phyloP scores from a whole-genome alignment of 2,888 invertebrate genomes.

The Endomychus coccineus region DNA sequence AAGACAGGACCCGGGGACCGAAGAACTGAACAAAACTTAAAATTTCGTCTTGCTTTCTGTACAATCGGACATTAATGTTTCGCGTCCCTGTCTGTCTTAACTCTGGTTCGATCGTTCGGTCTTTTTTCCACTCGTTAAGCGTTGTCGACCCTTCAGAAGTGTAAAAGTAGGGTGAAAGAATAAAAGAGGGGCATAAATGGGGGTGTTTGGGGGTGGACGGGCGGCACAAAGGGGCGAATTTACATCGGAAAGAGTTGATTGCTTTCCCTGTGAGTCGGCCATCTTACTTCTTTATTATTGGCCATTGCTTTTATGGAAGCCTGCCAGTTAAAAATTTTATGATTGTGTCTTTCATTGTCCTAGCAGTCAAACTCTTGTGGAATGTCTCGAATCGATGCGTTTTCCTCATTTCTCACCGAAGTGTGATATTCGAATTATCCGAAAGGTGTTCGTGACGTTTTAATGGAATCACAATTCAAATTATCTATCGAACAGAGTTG shows the following conservation, averaged over 20 bases:
- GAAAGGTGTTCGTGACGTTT: no score
- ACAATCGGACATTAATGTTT: slow-evolving; percentile 29
- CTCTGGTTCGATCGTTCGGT: slow-evolving; percentile 15
- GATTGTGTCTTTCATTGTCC: slow-evolving; percentile 17
- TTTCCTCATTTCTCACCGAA: no score
- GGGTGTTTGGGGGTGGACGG: slow-evolving; percentile 36
- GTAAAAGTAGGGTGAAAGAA: slow-evolving; percentile 45
- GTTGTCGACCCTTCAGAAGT: slow-evolving; percentile 36
- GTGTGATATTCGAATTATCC: no score
- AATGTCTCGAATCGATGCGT: no score
- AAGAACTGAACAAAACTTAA: slow-evolving; percentile 32
- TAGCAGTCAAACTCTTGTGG: no score
- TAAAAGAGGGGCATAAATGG: slow-evolving; percentile 42
- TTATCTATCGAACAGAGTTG: no score
- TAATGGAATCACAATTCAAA: no score
- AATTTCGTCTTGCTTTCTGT: slow-evolving; percentile 31
- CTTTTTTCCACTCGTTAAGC: slow-evolving; percentile 22
- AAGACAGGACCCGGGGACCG: no score
- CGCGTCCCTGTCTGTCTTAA: slow-evolving; percentile 12
- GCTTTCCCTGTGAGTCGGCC: slow-evolving; percentile 40
- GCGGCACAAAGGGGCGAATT: slow-evolving; percentile 38
- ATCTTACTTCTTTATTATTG: slow-evolving; percentile 43
- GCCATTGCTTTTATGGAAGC: slow-evolving; percentile 34
- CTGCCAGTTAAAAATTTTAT: slow-evolving; percentile 20
- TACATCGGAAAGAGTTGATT: slow-evolving; percentile 45